Conservation (phyloP, 1,140 invertebrate genomes). For the Bombus haemorrhoidalis region DNA sequence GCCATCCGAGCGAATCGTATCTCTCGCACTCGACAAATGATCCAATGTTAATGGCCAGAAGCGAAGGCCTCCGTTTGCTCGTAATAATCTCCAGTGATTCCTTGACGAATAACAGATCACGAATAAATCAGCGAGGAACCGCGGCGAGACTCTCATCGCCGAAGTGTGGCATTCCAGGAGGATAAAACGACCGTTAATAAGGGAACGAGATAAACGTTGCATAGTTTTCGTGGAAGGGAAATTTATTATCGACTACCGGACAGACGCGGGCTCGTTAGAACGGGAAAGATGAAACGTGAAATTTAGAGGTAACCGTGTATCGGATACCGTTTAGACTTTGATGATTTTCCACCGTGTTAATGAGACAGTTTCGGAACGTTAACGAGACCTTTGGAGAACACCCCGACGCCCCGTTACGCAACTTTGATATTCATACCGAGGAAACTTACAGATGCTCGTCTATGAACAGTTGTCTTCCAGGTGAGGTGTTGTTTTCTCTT, state of each 20-base stretch:
- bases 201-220: slow-evolving; percentile 21
- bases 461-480: neutral
- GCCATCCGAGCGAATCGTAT: slow-evolving; percentile 39
- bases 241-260: slow-evolving; percentile 14
- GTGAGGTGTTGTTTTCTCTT: neutral
- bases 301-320: neutral
- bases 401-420: neutral
- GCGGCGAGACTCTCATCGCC: neutral
- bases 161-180: neutral
- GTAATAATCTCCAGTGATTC: slow-evolving; percentile 6
- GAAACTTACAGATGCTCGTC: no score
- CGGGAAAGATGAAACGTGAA: neutral
- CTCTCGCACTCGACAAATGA: slow-evolving; percentile 17
- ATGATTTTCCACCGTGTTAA: slow-evolving; percentile 14
- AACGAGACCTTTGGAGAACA: neutral
- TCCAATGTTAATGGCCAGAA: slow-evolving; percentile 34
- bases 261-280: neutral
- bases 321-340: slow-evolving; percentile 12
- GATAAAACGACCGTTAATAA: slow-evolving; percentile 23
- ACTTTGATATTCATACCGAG: neutral
- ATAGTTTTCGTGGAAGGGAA: neutral
- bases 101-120: slow-evolving; percentile 30
- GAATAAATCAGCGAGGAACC: slow-evolving; percentile 10
- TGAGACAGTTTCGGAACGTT: slow-evolving; percentile 4
- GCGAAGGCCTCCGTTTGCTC: neutral